Conservation (phyloP, 2,113 vertebrate genomes). For the Tetrao urogallus region DNA sequence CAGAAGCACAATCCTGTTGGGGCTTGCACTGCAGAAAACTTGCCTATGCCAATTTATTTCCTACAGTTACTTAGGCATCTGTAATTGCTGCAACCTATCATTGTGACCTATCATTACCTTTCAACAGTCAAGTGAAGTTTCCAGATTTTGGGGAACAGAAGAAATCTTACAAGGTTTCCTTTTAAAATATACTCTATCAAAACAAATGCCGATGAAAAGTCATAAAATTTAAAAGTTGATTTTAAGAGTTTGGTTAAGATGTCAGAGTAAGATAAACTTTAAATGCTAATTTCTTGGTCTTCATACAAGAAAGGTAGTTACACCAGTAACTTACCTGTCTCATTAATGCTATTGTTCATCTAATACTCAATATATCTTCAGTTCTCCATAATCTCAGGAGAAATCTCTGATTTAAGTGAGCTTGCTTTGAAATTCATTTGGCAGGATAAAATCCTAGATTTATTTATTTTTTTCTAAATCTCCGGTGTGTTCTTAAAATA, state of each 20-base stretch:
- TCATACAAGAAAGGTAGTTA: not conserved
- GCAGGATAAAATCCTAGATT: not conserved
- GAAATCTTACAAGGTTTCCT: not conserved
- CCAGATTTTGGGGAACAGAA: not conserved
- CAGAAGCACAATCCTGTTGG: constrained; percentile 16
- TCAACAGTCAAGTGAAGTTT: not conserved
- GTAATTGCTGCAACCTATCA: not conserved
- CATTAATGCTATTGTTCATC: not conserved
- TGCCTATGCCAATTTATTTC: not conserved
- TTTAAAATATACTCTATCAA: not conserved
- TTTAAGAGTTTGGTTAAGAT: not conserved
- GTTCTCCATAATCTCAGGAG: not conserved
- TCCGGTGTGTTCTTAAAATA: not conserved
- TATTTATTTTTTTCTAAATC: not conserved
- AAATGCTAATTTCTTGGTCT: not conserved
- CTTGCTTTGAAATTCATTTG: not conserved
- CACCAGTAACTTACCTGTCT: constrained; percentile 6
- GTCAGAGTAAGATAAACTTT: not conserved
- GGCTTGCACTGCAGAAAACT: not conserved
- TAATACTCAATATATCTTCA: not conserved
- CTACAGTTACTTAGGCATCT: not conserved
- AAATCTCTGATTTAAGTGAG: not conserved
- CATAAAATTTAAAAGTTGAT: not conserved
- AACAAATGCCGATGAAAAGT: not conserved
- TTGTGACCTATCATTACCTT: not conserved